Evolutionary conservation across 2,888 invertebrate genomes (phyloP).

Genomic region (Orgyia antiqua): DNA sequence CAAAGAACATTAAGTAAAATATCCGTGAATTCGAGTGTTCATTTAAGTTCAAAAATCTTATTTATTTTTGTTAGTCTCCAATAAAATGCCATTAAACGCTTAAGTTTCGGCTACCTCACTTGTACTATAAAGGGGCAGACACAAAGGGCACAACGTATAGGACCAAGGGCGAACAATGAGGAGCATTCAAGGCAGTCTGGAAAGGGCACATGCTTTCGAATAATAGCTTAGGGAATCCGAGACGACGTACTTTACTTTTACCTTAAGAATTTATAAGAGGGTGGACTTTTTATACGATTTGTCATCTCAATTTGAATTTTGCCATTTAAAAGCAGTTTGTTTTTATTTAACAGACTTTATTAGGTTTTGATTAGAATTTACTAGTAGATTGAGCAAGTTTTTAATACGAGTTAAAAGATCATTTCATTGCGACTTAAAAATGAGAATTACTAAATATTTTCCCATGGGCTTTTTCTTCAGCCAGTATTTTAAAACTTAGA

Average conservation of each 20-base stretch:
- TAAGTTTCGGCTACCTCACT: constrained; percentile 23
- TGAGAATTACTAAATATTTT: too few relatives aligned
- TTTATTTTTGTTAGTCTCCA: too few relatives aligned
- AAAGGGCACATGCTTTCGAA: constrained; percentile 57
- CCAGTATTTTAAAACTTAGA: too few relatives aligned
- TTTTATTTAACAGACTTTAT: constrained; percentile 8
- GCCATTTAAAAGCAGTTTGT: constrained; percentile 4
- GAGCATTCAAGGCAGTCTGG: constrained; percentile 45
- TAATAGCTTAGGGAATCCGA: constrained; percentile 50
- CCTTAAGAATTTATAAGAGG: constrained; percentile 43
- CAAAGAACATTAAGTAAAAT: too few relatives aligned
- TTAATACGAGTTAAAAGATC: too few relatives aligned
- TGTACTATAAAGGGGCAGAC: constrained; percentile 34
- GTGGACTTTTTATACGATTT: constrained; percentile 39
- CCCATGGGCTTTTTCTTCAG: too few relatives aligned
- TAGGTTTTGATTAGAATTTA: constrained; percentile 1
- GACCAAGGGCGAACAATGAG: constrained; percentile 46
- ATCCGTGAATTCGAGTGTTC: too few relatives aligned
- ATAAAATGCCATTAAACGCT: too few relatives aligned
- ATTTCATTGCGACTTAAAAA: too few relatives aligned
- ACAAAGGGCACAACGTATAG: constrained; percentile 41
- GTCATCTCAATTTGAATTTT: constrained; percentile 33
- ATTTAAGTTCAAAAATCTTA: too few relatives aligned
- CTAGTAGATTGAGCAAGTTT: too few relatives aligned
- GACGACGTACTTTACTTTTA: constrained; percentile 41